Conservation (phyloP, 1,140 invertebrate genomes). For the Scaptomyza montana region DNA sequence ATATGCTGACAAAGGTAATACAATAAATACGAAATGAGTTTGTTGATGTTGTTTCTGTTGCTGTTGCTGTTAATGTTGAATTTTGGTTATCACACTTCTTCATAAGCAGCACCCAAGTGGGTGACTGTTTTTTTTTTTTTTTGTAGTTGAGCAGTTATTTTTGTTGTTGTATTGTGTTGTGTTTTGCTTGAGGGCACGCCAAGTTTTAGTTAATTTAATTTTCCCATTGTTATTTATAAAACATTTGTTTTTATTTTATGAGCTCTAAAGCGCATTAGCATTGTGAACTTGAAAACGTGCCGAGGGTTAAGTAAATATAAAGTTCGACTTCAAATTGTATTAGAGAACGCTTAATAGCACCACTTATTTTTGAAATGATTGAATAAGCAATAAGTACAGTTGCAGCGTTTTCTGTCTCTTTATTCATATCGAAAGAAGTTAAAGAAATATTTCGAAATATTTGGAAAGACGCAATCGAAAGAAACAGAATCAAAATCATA, state of each 20-base stretch:
- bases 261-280: slow-evolving; percentile 50
- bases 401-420: not conserved
- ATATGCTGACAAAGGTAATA: slow-evolving; percentile 81
- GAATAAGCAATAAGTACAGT: slow-evolving; percentile 4
- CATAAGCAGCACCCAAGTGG: slow-evolving; percentile 29
- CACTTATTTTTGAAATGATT: slow-evolving; percentile 30
- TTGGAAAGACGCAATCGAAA: not conserved
- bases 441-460: not conserved
- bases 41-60: slow-evolving; percentile 33
- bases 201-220: slow-evolving; percentile 67
- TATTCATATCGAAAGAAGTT: slow-evolving; percentile 10
- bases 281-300: slow-evolving; percentile 3
- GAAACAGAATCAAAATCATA: not conserved
- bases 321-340: slow-evolving; percentile 13
- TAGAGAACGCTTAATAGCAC: slow-evolving; percentile 5
- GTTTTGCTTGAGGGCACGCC: slow-evolving; percentile 6
- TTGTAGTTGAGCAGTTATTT: not conserved
- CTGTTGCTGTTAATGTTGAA: slow-evolving; percentile 74
- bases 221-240: slow-evolving; percentile 75
- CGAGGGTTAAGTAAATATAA: slow-evolving; percentile 18
- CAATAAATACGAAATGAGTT: slow-evolving; percentile 80
- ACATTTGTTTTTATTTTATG: slow-evolving; percentile 76
- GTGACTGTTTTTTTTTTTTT: slow-evolving; percentile 18
- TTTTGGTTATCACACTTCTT: slow-evolving; percentile 71
- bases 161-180: slow-evolving; percentile 30